Evolutionary conservation across 1,140 invertebrate genomes (phyloP).

Genomic region (Tetramorium parvispinum): DNA sequence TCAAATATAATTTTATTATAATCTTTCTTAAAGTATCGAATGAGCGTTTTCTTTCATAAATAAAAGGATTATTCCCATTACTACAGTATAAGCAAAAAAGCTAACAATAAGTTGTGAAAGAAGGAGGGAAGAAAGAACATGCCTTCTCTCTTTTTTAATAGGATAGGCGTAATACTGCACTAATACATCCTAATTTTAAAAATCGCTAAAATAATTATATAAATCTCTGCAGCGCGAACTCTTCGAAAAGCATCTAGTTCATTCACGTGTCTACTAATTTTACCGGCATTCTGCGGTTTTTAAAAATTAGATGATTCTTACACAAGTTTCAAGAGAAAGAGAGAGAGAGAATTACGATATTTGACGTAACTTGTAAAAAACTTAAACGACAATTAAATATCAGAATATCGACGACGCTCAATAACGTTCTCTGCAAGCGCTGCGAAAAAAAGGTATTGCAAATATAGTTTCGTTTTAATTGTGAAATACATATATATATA

Average conservation of each 20-base stretch:
- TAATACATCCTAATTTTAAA: background rate
- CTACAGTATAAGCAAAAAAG: background rate
- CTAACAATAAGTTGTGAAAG: background rate
- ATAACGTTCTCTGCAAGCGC: background rate
- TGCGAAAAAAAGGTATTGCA: background rate
- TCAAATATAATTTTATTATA: constrained; percentile 7
- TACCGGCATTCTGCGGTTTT: background rate
- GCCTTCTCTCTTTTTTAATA: background rate
- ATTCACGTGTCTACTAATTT: background rate
- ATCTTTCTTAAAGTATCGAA: constrained; percentile 21
- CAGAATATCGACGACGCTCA: background rate
- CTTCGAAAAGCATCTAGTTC: background rate
- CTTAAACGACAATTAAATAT: background rate
- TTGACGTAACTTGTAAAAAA: background rate
- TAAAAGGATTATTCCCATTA: background rate
- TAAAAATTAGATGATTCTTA: background rate
- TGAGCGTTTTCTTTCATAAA: constrained; percentile 18
- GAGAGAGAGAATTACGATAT: background rate
- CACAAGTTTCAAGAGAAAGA: background rate
- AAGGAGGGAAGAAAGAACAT: background rate
- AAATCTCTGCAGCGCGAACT: background rate
- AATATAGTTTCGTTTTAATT: background rate
- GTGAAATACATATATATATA: background rate
- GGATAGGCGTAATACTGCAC: no score
- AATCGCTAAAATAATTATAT: background rate